Percentiles rank a stretch among this genome's conserved stretches.
Conservation (phyloP, 2,797 vertebrate species). For the Coendou prehensilis region DNA sequence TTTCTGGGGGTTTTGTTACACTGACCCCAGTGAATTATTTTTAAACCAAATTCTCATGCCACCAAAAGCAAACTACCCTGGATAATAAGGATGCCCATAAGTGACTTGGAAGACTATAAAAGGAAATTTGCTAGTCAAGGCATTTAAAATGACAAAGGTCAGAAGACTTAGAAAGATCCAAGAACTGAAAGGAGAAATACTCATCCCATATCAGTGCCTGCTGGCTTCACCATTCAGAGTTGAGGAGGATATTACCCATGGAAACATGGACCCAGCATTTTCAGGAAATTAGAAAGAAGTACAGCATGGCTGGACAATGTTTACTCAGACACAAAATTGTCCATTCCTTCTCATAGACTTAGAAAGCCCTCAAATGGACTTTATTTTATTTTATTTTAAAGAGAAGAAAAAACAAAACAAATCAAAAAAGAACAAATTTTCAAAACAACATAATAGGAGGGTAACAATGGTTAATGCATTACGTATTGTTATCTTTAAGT, state of each 20-base stretch:
- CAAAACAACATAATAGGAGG: too few relatives aligned
- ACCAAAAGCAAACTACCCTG: background rate
- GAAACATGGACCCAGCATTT: background rate
- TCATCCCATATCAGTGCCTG: background rate
- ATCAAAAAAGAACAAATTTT: too few relatives aligned
- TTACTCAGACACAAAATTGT: background rate
- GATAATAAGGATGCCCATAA: background rate
- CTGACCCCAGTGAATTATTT: background rate
- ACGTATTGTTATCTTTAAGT: too few relatives aligned
- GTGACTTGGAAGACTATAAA: background rate
- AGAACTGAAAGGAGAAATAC: background rate
- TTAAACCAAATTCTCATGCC: background rate
- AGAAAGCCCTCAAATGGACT: background rate
- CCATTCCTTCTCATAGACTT: background rate
- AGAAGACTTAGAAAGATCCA: background rate
- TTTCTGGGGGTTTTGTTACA: background rate
- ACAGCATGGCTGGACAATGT: background rate
- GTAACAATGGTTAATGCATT: too few relatives aligned
- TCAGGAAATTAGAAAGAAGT: background rate
- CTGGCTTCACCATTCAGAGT: background rate
- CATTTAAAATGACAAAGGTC: background rate
- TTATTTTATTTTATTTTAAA: background rate
- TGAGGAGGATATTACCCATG: too few relatives aligned
- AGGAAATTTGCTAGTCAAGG: background rate
- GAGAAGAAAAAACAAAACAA: too few relatives aligned